Percentiles rank a stretch among this genome's conserved stretches.
Evolutionary conservation across 2,888 invertebrate genomes (phyloP).

Genomic region (Microplitis deprimator): DNA sequence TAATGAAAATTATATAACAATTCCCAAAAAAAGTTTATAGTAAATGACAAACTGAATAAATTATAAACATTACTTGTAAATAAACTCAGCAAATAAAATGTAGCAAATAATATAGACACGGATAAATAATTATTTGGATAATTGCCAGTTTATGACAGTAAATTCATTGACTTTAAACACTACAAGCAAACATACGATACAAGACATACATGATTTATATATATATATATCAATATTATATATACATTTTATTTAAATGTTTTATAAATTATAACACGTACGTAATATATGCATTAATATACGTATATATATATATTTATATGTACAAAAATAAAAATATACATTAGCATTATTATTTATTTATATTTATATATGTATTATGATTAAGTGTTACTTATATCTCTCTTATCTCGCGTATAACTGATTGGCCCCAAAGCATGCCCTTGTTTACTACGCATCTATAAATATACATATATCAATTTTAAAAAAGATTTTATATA

Average conservation of each 20-base stretch:
- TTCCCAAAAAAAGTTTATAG: no score
- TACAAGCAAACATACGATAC: background rate
- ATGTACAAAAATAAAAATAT: conserved; percentile 14
- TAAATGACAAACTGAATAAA: background rate
- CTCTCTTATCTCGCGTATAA: conserved; percentile 54
- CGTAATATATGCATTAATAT: background rate
- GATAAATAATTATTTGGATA: conserved; percentile 12
- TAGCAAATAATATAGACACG: background rate
- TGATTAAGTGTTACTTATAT: conserved; percentile 53
- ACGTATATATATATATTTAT: conserved; percentile 40
- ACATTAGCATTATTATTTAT: background rate
- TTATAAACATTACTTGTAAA: background rate
- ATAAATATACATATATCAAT: conserved; percentile 50
- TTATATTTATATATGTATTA: conserved; percentile 44
- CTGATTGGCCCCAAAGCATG: conserved; percentile 57
- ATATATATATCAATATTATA: background rate
- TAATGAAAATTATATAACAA: no score
- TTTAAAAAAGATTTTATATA: background rate
- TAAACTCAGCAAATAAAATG: background rate
- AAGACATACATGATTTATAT: background rate
- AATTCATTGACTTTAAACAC: background rate
- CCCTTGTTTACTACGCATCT: conserved; percentile 64
- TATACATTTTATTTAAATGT: background rate
- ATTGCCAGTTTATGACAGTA: conserved; percentile 6
- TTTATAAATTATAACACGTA: background rate